These are phyloP conservation scores for Agrochola macilenta DNA, from an alignment of 2,888 invertebrate genomes.

Conservation along the genomic window DNA sequence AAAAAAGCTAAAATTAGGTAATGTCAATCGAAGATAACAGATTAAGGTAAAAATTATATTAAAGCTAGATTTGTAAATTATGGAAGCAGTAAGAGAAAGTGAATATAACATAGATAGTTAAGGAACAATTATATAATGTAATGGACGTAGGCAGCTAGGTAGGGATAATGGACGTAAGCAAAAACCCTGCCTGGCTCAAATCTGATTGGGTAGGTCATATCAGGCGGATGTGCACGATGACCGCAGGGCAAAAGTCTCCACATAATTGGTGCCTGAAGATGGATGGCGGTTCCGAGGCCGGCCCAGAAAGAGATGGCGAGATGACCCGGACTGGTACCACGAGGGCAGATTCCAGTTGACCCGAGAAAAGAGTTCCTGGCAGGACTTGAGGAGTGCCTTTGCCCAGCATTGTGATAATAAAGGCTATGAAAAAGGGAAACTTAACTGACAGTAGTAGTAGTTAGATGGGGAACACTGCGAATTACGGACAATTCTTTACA, in stretches of 20 bases:
- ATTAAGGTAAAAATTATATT: background rate
- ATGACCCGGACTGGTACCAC: background rate
- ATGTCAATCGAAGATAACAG: background rate
- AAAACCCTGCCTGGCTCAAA: background rate
- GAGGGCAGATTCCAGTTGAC: background rate
- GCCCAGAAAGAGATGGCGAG: background rate
- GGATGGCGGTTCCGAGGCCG: background rate
- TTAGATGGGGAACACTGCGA: too few relatives aligned
- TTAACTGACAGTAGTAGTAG: too few relatives aligned
- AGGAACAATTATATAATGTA: too few relatives aligned
- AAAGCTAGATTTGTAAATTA: background rate
- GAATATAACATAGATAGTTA: too few relatives aligned
- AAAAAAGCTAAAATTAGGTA: constrained; percentile 4
- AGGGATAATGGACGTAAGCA: too few relatives aligned
- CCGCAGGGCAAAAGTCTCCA: background rate
- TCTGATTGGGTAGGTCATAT: background rate
- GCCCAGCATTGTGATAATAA: background rate
- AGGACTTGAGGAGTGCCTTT: background rate
- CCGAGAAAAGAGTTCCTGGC: background rate
- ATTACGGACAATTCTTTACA: too few relatives aligned
- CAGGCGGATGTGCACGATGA: background rate
- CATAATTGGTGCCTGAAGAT: background rate
- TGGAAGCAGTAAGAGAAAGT: background rate
- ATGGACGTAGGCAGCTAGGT: too few relatives aligned
- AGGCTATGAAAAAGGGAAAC: background rate